Conservation (phyloP, 2,113 vertebrate genomes). For the Hippopotamus amphibius region DNA sequence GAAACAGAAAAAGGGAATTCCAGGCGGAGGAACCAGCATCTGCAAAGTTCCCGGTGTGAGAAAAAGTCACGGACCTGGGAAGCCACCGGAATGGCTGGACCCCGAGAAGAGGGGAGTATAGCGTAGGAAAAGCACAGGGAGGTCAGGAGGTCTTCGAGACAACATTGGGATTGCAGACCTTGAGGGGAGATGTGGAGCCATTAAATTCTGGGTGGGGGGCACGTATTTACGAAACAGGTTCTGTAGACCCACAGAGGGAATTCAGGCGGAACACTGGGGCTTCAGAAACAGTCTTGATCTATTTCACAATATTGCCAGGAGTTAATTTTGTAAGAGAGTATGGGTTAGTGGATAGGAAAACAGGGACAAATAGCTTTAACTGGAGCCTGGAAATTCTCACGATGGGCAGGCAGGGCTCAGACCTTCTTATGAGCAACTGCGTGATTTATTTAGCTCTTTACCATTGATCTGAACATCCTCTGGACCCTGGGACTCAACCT, state of each 20-base stretch:
- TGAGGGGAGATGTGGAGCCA: not conserved
- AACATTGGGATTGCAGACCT: not conserved
- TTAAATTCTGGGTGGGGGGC: rapidly evolving
- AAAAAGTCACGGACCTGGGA: not conserved
- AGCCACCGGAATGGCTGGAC: not conserved
- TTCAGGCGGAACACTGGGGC: not conserved
- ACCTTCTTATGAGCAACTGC: not conserved
- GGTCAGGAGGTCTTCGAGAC: no score
- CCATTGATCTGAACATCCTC: not conserved
- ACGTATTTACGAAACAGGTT: not conserved
- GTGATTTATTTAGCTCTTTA: not conserved
- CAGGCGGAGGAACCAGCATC: not conserved
- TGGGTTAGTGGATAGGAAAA: not conserved
- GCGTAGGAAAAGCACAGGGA: not conserved
- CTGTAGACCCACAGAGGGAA: not conserved
- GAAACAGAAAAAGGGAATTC: not conserved
- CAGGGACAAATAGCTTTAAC: not conserved
- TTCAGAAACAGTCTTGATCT: not conserved
- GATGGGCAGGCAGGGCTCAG: not conserved
- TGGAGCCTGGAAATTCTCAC: not conserved
- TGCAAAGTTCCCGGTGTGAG: no score
- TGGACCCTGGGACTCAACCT: not conserved
- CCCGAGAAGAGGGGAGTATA: rapidly evolving
- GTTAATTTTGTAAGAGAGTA: not conserved
- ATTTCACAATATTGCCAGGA: not conserved